Base-by-base conservation (phyloP, 2,113 vertebrate genomes). In the Rhineura floridana region DNA sequence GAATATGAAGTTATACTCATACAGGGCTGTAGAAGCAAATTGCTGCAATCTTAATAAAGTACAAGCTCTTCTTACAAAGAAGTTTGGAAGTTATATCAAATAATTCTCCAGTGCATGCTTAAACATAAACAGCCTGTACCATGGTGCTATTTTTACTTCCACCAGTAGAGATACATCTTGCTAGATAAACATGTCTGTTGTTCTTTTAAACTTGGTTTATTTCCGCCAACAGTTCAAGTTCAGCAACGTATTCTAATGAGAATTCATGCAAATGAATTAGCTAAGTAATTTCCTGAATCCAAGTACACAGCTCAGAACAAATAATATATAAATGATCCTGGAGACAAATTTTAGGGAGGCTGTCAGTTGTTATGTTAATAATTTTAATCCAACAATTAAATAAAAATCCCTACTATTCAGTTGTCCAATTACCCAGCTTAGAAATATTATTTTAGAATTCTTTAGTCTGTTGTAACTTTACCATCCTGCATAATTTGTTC, bases 161-260 rank as follows among this genome's bases (percentile, higher is more conserved):
- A 7, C 80, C 44, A 76, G 25, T 33, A 83, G 80, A 76, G 80
- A 82, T 83, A 83, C 33, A 83, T 83, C 70, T n/a, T 83, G 55
- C 42, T 50, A 55, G 79, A 65, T 73, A 82, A 86, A 82, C 55
- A 63, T 83, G 80, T 88, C 44, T 73, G 12, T 77, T 77, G 30
- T 83, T 83, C 69, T 83, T 88, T 83, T 75, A 83, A 83, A 88
- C 44, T 77, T 72, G 55, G 77, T 70, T 81, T 81, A 75, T 81
- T 72, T 70, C 65, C 76, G 33, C 70, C 55, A 83, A 36, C 44
- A 36, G 59, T 83, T 82, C 79, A 75, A 75, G 44, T 63, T 44
- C 13, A 82, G 44, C n/a, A 62, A 87, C 81, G 79, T 73, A 73
- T 82, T 75, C 70, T 63, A 50, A 42, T 48, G 36, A 63, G 25